A percentile compares a stretch with the other conserved stretches of the same genome.
Evolutionary conservation across 2,113 vertebrate species (phyloP).

Genomic region (Protomyctophum bolini): DNA sequence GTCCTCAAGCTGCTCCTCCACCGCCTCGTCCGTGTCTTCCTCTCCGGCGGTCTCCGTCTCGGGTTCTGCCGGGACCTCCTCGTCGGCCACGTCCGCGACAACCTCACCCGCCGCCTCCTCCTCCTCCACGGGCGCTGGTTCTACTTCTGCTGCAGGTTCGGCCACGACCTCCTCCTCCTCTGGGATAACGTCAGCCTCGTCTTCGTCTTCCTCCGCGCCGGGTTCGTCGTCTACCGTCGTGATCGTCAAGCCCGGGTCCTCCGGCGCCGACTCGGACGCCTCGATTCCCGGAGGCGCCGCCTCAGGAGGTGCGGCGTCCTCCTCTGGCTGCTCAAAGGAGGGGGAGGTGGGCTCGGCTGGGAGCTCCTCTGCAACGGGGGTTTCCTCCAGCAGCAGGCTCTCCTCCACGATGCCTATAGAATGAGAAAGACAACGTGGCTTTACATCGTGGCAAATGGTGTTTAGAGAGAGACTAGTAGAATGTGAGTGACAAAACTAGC

Average conservation of each 20-base stretch:
- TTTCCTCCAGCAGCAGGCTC: constrained; percentile 56
- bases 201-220: constrained; percentile 28
- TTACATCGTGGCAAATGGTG: no score
- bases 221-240: constrained; percentile 16
- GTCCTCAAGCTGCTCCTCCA: constrained; percentile 30
- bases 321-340: constrained; percentile 28
- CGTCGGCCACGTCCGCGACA: constrained; percentile 14
- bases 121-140: constrained; percentile 5
- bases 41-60: constrained; percentile 49
- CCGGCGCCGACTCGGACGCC: constrained; percentile 58
- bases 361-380: constrained; percentile 25
- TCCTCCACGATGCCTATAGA: constrained; percentile 68
- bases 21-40: constrained; percentile 28
- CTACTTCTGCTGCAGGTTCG: constrained; percentile 1
- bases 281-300: constrained; percentile 48
- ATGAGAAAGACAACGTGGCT: constrained; percentile 11
- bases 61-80: constrained; percentile 41
- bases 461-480: no score
- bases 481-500: no score
- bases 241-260: constrained; percentile 4
- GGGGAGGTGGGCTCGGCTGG: constrained; percentile 18
- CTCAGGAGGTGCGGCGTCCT: constrained; percentile 30
- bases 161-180: constrained; percentile 13
- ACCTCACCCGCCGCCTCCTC: constrained; percentile 12
- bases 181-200: neutral